phyloP scores from a whole-genome alignment of 2,888 invertebrate genomes.

The Stenoptilia bipunctidactyla region DNA sequence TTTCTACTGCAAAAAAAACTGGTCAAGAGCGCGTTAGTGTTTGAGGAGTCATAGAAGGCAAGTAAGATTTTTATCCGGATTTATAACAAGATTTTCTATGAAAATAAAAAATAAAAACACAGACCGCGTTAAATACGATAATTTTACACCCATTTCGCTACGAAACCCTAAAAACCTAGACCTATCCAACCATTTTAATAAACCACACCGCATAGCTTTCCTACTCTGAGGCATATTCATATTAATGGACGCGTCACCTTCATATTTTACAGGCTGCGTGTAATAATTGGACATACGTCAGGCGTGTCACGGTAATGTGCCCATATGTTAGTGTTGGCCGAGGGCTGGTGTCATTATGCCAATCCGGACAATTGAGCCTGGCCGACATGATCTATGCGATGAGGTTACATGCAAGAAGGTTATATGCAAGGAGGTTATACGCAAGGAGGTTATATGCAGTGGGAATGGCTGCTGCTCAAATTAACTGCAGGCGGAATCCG shows the following conservation, averaged over 20 bases:
- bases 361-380: slow-evolving; percentile 54
- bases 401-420: too few species aligned
- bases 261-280: slow-evolving; percentile 60
- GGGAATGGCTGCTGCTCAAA: slow-evolving; percentile 38
- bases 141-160: too few species aligned
- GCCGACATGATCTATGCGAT: slow-evolving; percentile 13
- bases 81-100: too few species aligned
- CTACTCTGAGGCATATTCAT: slow-evolving; percentile 10
- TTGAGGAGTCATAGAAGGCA: too few species aligned
- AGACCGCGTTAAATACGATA: too few species aligned
- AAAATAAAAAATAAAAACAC: too few species aligned
- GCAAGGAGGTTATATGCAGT: slow-evolving; percentile 44
- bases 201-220: too few species aligned
- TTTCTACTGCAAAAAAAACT: too few species aligned
- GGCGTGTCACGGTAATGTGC: slow-evolving; percentile 60
- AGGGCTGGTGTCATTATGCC: slow-evolving; percentile 57
- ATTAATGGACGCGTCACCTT: slow-evolving; percentile 46
- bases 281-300: slow-evolving; percentile 67
- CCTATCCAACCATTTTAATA: too few species aligned
- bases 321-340: slow-evolving; percentile 54
- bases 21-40: too few species aligned
- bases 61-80: too few species aligned
- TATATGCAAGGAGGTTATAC: slow-evolving; percentile 52
- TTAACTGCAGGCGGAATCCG: slow-evolving; percentile 17
- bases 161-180: too few species aligned